These are phyloP conservation scores for Cenopis cana DNA, from an alignment of 2,888 invertebrate genomes.

Conservation along the genomic window DNA sequence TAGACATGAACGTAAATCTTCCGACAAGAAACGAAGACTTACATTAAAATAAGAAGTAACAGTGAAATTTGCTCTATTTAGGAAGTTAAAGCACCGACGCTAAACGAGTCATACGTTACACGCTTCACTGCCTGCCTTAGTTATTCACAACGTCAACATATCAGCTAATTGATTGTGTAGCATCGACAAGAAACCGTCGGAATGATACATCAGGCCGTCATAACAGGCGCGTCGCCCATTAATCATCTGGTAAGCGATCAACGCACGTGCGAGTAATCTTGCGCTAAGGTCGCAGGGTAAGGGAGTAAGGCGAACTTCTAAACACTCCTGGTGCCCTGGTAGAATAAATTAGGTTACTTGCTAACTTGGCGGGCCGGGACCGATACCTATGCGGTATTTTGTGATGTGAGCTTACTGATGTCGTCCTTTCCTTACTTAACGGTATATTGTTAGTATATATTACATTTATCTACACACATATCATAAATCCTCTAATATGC, in stretches of 20 bases:
- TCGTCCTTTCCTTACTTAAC: no score
- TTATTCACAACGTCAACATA: constrained; percentile 28
- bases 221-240: constrained; percentile 71
- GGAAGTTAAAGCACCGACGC: background rate
- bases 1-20: no score
- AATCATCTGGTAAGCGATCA: constrained; percentile 68
- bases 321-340: background rate
- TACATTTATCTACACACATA: no score
- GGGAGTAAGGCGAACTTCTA: constrained; percentile 6
- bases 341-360: background rate
- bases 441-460: no score
- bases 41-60: no score
- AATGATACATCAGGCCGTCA: constrained; percentile 82
- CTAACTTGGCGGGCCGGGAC: no score
- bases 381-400: no score
- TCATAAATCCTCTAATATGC: no score
- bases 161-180: constrained; percentile 76
- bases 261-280: constrained; percentile 75
- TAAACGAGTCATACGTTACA: background rate
- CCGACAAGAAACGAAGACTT: no score
- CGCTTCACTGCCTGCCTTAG: background rate
- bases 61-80: background rate
- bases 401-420: no score
- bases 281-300: constrained; percentile 55
- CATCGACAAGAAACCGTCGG: constrained; percentile 77